Evolutionary conservation across 2,888 invertebrate species (phyloP).

Genomic region (Sarcophaga caerulescens): DNA sequence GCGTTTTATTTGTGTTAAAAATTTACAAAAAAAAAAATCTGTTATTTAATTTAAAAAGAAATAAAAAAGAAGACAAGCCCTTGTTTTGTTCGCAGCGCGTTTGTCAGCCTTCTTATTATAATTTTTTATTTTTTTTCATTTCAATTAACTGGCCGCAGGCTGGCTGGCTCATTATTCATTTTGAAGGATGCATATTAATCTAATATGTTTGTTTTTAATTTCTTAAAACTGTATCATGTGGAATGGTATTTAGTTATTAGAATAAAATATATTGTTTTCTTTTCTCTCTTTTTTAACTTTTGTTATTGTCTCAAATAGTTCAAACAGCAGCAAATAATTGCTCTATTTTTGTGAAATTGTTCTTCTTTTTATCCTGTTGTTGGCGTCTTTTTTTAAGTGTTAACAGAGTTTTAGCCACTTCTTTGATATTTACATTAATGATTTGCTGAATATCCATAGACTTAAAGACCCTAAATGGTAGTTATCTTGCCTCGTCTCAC

Average conservation of each 20-base stretch:
- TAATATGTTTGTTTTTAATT: conserved; percentile 30
- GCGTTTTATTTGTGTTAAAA: conserved; percentile 28
- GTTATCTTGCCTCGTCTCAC: conserved; percentile 81
- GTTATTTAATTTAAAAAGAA: conserved; percentile 6
- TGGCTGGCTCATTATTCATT: conserved; percentile 18
- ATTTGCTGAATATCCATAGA: conserved; percentile 68
- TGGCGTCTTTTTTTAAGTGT: conserved; percentile 44
- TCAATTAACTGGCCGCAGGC: conserved; percentile 18
- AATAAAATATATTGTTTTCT: conserved; percentile 8
- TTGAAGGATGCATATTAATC: conserved; percentile 22
- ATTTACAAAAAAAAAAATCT: conserved; percentile 21
- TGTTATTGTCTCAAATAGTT: conserved; percentile 66
- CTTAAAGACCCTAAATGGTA: conserved; percentile 73
- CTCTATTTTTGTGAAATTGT: conserved; percentile 55
- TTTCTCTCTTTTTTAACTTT: not conserved
- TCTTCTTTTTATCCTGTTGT: conserved; percentile 34
- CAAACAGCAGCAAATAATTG: conserved; percentile 65
- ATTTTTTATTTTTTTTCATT: not conserved
- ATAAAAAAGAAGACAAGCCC: conserved; percentile 27
- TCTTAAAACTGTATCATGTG: conserved; percentile 55
- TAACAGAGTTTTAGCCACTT: conserved; percentile 61
- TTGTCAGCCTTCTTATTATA: conserved; percentile 11
- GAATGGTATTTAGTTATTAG: conserved; percentile 57
- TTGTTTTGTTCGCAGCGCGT: conserved; percentile 46
- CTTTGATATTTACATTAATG: conserved; percentile 66